Conservation (phyloP, 2,888 invertebrate species). For the Melikaiella ostensackeni region DNA sequence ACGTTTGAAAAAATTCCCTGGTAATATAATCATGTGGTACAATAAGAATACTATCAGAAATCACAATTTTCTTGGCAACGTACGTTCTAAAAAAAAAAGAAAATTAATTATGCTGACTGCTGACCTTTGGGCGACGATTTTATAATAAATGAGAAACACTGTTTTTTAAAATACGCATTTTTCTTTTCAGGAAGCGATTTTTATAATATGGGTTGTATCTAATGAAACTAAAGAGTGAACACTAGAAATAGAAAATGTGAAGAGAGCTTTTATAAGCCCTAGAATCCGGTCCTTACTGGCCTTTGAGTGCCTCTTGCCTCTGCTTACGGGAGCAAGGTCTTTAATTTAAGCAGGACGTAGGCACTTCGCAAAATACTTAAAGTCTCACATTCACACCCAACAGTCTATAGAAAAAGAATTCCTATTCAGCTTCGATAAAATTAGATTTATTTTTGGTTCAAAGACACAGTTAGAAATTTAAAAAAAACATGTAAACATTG, state of each 20-base stretch:
- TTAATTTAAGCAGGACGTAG: conserved; percentile 35
- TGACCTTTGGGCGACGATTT: no score
- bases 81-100: no score
- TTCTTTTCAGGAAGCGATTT: background rate
- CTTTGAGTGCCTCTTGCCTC: conserved; percentile 20
- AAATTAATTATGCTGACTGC: no score
- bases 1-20: no score
- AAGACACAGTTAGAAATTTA: no score
- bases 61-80: no score
- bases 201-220: background rate
- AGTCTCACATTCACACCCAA: background rate
- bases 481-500: no score
- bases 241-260: background rate
- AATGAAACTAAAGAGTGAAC: background rate
- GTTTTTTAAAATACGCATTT: background rate
- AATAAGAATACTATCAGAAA: no score
- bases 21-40: no score
- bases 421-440: background rate
- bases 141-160: background rate
- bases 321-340: conserved; percentile 26
- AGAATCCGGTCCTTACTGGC: conserved; percentile 7
- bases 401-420: background rate
- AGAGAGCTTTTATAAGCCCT: conserved; percentile 24
- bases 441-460: background rate
- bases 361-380: conserved; percentile 12